Base-by-base conservation (phyloP, 2,888 invertebrate genomes). In the Spisula subtruncata region DNA sequence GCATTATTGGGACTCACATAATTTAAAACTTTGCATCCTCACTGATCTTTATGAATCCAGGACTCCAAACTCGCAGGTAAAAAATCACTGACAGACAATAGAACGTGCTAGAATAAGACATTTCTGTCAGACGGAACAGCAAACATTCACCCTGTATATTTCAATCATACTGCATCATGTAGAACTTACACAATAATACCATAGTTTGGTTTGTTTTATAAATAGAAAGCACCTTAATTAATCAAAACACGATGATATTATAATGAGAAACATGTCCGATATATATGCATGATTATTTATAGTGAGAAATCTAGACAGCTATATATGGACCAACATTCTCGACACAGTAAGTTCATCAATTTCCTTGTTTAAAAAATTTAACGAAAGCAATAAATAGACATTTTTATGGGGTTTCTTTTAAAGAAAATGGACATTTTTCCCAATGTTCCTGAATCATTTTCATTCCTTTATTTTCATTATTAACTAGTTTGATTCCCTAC, bases 161-260 rank as follows among this genome's bases (percentile, higher is more conserved):
- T 25, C 60, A 25, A 66, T 66, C 60, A 66, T 5, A 25, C 60
- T 25, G 0, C 25, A 25, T 66, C 60, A 66, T 25, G 60, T 25
- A 66, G 41, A n/a, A n/a, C n/a, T 66, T 66, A 66, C 60, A 66
- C 10, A n/a, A 25, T 66, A 66, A 66, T 66, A 25, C 60, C n/a
- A 51, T 51, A 66, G 60, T 66, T 66, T 66, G 60, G 60, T 66
- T 66, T n/a, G n/a, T 66, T 66, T 66, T 66, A 66, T 66, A 66
- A 66, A 66, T 25, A 66, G 60, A 66, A 66, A 66, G 60, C 60
- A 66, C 60, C 60, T 66, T 66, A 66, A 66, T 66, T 66, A 66
- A 66, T 66, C 60, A 66, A 66, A 66, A 25, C 25, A 66, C n/a
- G 60, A 66, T 66, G 60, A 66, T 66, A 66, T 25, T 66, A 66